phyloP scores from a whole-genome alignment of 2,888 invertebrate genomes.

The Steinernema scapterisci region DNA sequence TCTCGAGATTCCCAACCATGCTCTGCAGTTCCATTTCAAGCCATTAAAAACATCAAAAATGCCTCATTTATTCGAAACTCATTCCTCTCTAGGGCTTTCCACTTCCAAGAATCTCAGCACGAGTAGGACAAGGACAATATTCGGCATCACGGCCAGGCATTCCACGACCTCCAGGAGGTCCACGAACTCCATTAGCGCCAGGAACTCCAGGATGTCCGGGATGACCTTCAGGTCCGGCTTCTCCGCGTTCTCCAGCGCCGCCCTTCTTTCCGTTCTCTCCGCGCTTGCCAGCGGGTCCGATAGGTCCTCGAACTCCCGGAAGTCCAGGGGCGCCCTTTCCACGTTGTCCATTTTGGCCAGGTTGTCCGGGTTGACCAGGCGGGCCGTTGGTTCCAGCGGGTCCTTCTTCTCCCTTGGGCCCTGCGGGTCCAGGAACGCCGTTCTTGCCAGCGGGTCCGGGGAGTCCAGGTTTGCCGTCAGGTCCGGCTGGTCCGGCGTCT shows the following conservation, averaged over 20 bases:
- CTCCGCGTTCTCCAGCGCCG: slow-evolving; percentile 36
- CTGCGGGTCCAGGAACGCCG: slow-evolving; percentile 28
- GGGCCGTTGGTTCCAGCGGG: slow-evolving; percentile 43
- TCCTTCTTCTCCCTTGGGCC: slow-evolving; percentile 39
- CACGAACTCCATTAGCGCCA: slow-evolving; percentile 43
- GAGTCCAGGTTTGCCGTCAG: slow-evolving; percentile 30
- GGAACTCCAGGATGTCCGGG: slow-evolving; percentile 39
- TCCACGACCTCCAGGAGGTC: slow-evolving; percentile 42
- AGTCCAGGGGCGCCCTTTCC: slow-evolving; percentile 15
- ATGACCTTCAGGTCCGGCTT: slow-evolving; percentile 39
- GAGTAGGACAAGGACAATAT: slow-evolving; percentile 36
- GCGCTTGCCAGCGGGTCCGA: slow-evolving; percentile 53
- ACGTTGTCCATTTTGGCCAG: background rate
- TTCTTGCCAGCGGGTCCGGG: slow-evolving; percentile 28
- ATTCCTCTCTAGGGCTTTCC: background rate
- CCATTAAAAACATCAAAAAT: no score
- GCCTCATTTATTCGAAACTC: no score
- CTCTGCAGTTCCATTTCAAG: no score
- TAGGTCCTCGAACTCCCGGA: slow-evolving; percentile 53
- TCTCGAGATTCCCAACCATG: no score
- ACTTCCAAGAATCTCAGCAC: slow-evolving; percentile 21
- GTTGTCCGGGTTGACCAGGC: slow-evolving; percentile 34
- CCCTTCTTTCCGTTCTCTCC: slow-evolving; percentile 50
- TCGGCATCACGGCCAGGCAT: slow-evolving; percentile 36
- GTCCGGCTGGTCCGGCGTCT: slow-evolving; percentile 34